Evolutionary conservation across 2,888 invertebrate species (phyloP), one percentile per base, ranked within the genome.

Genomic region (Dysmachus trigonus): DNA sequence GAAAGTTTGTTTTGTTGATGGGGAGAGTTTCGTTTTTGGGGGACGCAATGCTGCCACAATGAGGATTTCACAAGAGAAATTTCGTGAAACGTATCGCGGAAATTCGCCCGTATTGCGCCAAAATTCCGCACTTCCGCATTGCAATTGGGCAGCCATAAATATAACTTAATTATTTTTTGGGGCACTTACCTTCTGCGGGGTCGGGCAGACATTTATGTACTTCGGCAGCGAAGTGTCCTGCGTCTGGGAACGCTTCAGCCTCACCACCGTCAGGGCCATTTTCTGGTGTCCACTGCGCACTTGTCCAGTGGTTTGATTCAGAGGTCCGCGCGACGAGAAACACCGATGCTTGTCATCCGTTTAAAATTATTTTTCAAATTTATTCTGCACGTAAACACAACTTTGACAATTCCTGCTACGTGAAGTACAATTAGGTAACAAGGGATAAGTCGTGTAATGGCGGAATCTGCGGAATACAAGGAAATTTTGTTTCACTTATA

Each of bases 181-280:
- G 22, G 22, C 62, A 7, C 51, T 81, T 62, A 81, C 81, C 81
- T 81, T 81, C 13, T 41, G 31, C 5, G 62, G 51, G 18, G 53
- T 13, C 31, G 62, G 22, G 33, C 53, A 62, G 13, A 81, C 81
- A 33, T 51, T 53, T 53, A 81, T 72, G n/a, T 83, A 72, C 71
- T 72, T 71, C 5, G 83, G 38, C 35, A 87, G 33, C 2, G 85
- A 85, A 47, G 86, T 86, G 18, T 86, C 88, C 76, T 86, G 86
- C 27, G 86, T 86, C 38, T 88, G 86, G n/a, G 88, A 38, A 82
- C 87, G 88, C 85, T 87, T 88, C 53, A 87, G 87, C 87, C 88
- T 88, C 84, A 88, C 88, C 83, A 87, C 87, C 47, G 88, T 88
- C 87, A 88, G 77, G 79, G 88, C 88, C 88, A 88, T 88, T 47